Evolutionary conservation across 2,113 vertebrate species (phyloP), one percentile per base, ranked within the genome.

Genomic region (Cyrtonyx montezumae): DNA sequence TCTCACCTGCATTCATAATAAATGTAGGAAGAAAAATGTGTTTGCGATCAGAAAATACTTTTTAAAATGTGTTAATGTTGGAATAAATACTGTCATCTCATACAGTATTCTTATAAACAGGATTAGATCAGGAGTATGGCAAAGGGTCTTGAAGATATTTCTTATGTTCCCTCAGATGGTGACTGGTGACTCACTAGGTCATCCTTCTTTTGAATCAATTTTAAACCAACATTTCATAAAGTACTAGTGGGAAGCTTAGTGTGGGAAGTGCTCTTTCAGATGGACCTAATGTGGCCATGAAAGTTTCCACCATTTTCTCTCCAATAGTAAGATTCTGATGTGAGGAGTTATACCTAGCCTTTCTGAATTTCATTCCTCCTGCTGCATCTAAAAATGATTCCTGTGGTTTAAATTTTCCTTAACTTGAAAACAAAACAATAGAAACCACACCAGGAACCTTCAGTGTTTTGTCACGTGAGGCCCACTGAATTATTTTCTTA

Each of bases 191-290:
- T 96, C 95, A 75, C 40, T 46, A 83, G 87, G 89, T 94, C 92
- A 94, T 48, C 86, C 51, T 88, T 76, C 92, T 75, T 85, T 95
- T 79, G 65, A 96, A 92, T 93, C 82, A 87, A 13, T 93, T 93
- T 90, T 69, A 78, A 95, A 91, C 73, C 71, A 75, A 21, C 28
- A 69, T 82, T 95, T 83, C 55, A 34, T 88, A 51, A 85, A 92
- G 81, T 43, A 63, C 67, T 75, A 77, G 91, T 96, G 85, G 83
- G 82, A 78, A 95, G 94, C 55, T 42, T 55, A 69, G 95, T 93
- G 88, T 88, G 89, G 95, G 93, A 91, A 93, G 94, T 77, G 79
- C 86, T 88, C 90, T 96, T 96, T 97, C 93, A 95, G 87, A 95
- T 42, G 34, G 66, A 96, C 87, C 85, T 93, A 92, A 92, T 92